A percentile compares a stretch with the other conserved stretches of the same genome.
Evolutionary conservation across 2,113 vertebrate species (phyloP).

Genomic region (Crotophaga sulcirostris): DNA sequence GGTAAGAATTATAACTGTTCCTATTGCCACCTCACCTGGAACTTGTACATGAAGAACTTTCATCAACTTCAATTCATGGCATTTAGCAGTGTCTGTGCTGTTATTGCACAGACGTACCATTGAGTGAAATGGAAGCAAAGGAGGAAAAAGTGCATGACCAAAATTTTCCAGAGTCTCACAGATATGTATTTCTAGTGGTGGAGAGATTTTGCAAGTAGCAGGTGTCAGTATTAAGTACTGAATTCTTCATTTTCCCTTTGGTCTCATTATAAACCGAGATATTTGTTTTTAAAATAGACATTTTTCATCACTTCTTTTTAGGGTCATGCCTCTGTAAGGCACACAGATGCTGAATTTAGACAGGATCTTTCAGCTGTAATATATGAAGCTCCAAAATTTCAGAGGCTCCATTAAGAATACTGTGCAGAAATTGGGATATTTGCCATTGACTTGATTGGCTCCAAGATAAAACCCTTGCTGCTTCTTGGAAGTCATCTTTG

Average conservation of each 20-base stretch:
- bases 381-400: not conserved
- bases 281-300: constrained; percentile 7
- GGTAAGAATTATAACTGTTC: not conserved
- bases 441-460: constrained; percentile 25
- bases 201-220: constrained; percentile 40
- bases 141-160: not conserved
- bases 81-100: not conserved
- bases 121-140: not conserved
- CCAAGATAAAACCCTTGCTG: not conserved
- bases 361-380: not conserved
- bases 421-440: constrained; percentile 11
- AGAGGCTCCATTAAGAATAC: not conserved
- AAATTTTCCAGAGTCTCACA: not conserved
- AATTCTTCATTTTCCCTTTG: constrained; percentile 11
- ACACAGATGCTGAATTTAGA: not conserved
- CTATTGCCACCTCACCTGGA: constrained; percentile 22
- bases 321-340: not conserved
- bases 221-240: not conserved
- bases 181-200: not conserved
- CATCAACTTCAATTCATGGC: not conserved
- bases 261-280: not conserved
- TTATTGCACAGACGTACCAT: not conserved
- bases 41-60: not conserved
- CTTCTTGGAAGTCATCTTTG: constrained; percentile 43
- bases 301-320: constrained; percentile 39